Conservation (phyloP, 2,797 vertebrate genomes). For the Hozukius guyotensis region DNA sequence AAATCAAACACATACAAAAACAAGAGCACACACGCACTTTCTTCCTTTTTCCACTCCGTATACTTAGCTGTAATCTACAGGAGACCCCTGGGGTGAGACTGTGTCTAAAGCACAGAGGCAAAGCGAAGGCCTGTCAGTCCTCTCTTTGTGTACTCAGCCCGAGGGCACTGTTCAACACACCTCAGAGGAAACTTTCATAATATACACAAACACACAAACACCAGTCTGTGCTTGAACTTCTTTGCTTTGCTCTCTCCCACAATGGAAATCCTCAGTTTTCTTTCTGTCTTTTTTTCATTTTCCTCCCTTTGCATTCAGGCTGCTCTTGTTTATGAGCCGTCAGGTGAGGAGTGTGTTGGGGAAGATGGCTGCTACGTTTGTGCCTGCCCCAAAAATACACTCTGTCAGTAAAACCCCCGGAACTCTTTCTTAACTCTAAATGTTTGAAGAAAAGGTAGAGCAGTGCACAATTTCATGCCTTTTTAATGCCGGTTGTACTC, state of each 20-base stretch:
- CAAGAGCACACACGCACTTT: not conserved
- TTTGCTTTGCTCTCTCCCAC: constrained; percentile 12
- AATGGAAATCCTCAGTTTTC: not conserved
- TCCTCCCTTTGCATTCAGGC: not conserved
- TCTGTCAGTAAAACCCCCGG: constrained; percentile 3
- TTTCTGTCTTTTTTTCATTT: not conserved
- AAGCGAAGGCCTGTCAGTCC: constrained; percentile 26
- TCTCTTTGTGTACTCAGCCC: constrained; percentile 19
- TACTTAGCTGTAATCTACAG: constrained; percentile 52
- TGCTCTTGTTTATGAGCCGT: constrained; percentile 36
- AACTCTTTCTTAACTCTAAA: constrained; percentile 15
- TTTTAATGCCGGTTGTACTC: constrained; percentile 47
- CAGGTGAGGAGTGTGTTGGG: not conserved
- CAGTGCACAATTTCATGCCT: constrained; percentile 34
- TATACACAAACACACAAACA: constrained; percentile 21
- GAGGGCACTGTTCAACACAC: constrained; percentile 24
- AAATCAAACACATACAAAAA: constrained; percentile 14
- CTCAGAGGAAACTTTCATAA: constrained; percentile 31
- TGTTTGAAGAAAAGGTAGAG: constrained; percentile 29
- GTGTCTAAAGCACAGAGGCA: constrained; percentile 16
- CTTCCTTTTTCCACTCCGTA: constrained; percentile 17
- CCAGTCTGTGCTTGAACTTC: not conserved
- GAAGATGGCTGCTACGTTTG: not conserved
- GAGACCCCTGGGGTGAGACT: constrained; percentile 29
- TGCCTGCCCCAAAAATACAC: constrained; percentile 41